Evolutionary conservation across 2,888 invertebrate species (phyloP).

Genomic region (Cryptosula pallasiana): DNA sequence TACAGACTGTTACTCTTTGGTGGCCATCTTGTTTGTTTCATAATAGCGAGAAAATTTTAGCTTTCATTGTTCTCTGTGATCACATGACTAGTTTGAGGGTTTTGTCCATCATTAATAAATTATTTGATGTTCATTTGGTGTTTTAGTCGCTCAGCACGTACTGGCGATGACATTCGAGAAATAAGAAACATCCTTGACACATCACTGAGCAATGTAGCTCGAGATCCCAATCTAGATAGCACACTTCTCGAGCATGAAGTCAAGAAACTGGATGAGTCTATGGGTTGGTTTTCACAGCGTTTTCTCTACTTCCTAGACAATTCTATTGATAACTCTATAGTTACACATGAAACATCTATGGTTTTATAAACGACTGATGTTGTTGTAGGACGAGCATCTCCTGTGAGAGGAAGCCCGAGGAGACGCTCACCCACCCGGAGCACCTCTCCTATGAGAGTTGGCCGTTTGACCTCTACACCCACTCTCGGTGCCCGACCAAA

Average conservation of each 20-base stretch:
- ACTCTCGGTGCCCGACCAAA: conserved; percentile 24
- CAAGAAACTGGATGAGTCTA: conserved; percentile 62
- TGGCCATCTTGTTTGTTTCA: too few species aligned
- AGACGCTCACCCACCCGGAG: conserved; percentile 36
- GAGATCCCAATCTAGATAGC: conserved; percentile 78
- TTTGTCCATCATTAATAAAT: too few species aligned
- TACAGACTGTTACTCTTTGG: not conserved
- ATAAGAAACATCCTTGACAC: conserved; percentile 70
- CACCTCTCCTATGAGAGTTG: conserved; percentile 33
- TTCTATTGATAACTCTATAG: too few species aligned
- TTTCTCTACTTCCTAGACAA: too few species aligned
- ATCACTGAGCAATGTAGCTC: conserved; percentile 67
- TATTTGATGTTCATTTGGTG: too few species aligned
- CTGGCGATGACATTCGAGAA: conserved; percentile 80
- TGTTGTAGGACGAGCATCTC: conserved; percentile 28
- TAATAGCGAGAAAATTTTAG: too few species aligned
- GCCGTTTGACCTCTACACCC: conserved; percentile 37
- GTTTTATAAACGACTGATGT: too few species aligned
- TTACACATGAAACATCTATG: too few species aligned
- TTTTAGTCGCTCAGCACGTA: conserved; percentile 67
- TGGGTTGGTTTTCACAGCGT: conserved; percentile 36
- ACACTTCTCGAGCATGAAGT: conserved; percentile 85
- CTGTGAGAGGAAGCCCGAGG: conserved; percentile 30
- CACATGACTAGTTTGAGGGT: too few species aligned
- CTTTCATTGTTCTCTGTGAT: too few species aligned